Evolutionary conservation across 2,797 vertebrate genomes (phyloP), one percentile per base, ranked within the genome.

Genomic region (Meriones psammophilus): DNA sequence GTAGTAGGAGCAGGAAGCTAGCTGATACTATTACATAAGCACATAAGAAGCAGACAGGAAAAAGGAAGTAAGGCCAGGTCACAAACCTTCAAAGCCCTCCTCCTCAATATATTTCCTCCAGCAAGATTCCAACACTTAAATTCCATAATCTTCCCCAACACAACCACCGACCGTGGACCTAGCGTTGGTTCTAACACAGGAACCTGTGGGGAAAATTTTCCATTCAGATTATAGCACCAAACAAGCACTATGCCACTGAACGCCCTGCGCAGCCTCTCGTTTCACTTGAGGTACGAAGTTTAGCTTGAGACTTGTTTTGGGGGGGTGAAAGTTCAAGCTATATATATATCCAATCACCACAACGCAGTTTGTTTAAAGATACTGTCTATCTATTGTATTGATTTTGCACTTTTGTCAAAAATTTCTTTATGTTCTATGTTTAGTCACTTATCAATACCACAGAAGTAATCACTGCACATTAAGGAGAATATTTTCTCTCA

Each of bases 201-300:
- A 36, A 42, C 18, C 20, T 54, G 5, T 54, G 33, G 1, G 33
- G 68, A 66, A 54, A 13, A 36, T 9, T 46, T 66, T 4, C 5
- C 33, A 68, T 66, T 64, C 64, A 33, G 62, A 50, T 18, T 4
- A 20, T 2, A 17, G 62, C 39, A 46, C 62, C 81, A n/a, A 86
- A 13, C 14, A 30, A 54, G 33, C 28, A 4, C 10, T 24, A 33
- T 26, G 4, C 33, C 33, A 58, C 66, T 56, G 46, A 36, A 13
- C 8, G 8, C 68, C 66, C 36, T 36, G 24, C 26, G 13, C 26
- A 58, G 62, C n/a, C 6, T 68, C n/a, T 77, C 58, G 15, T 77
- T 81, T 91, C 69, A 50, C 89, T 92, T 73, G 62, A 93, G 66
- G 68, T 92, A 18, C 64, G 62, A 91, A 15, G 58, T 85, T 91